Evolutionary conservation across 2,797 vertebrate genomes (phyloP), one percentile per base, ranked within the genome.

Genomic region (Glossophaga mutica): DNA sequence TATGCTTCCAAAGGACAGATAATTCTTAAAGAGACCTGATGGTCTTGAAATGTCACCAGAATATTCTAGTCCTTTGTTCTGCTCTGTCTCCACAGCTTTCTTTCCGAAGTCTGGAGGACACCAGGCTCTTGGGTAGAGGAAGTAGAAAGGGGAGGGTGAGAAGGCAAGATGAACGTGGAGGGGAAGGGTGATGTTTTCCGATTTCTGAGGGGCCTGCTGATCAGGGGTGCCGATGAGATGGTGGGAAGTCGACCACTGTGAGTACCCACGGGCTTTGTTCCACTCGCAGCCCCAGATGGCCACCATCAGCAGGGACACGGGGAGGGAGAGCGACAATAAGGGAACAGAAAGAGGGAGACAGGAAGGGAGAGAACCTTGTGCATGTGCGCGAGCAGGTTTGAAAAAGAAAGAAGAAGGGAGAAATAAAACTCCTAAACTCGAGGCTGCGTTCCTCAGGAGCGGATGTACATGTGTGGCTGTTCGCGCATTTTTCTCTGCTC

Each of bases 241-340:
- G 24, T 42, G 22, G 22, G 44, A 18, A 9, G 9, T 4, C 18
- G 18, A n/a, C 4, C 55, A 22, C 42, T 19, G 2, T 9, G 32
- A 42, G 55, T 50, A 52, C 9, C 6, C 14, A 15, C 22, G n/a
- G 57, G 29, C 34, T 70, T 71, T 26, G 26, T 42, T 37, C 50
- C 11, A n/a, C 12, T 67, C 9, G 1, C 34, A 62, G n/a, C 19
- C 59, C 39, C 77, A 55, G 11, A 55, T 52, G 2, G 18, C 2
- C 34, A 12, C 46, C 57, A 37, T 39, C 18, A 24, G 10, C 46
- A 3, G 32, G 34, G 44, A 6, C 32, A n/a, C 9, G 37, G 21
- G 11, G 21, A 37, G 42, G 39, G 14, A 22, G 14, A 46, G 57
- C 4, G 19, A 2, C 0, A 0, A n/a, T 37, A 34, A 42, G 9